Conservation (phyloP, 2,113 vertebrate species). For the Budorcas taxicolor region DNA sequence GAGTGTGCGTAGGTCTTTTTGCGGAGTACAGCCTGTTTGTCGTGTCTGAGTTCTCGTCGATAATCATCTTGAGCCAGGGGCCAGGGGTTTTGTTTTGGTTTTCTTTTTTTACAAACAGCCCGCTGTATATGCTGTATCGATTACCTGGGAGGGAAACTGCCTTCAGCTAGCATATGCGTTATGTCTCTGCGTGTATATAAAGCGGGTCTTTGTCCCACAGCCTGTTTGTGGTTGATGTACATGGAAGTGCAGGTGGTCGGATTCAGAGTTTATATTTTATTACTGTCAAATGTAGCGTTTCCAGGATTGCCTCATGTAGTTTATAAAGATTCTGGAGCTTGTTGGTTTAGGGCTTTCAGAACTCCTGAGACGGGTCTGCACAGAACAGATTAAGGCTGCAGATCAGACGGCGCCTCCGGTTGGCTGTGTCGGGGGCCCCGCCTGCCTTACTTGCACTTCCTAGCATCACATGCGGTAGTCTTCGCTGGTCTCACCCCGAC, state of each 20-base stretch:
- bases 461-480: rapidly evolving
- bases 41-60: neutral
- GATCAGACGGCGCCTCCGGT: rapidly evolving
- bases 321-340: neutral
- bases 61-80: neutral
- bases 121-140: neutral
- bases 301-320: neutral
- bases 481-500: rapidly evolving
- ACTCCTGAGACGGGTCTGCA: neutral
- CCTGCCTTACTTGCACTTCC: rapidly evolving
- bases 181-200: neutral
- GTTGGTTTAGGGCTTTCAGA: neutral
- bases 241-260: neutral
- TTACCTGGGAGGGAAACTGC: neutral
- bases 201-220: neutral
- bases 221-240: neutral
- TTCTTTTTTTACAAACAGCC: neutral
- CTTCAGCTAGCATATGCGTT: neutral
- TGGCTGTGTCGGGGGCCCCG: neutral
- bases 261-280: neutral
- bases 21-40: neutral
- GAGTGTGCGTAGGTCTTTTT: neutral
- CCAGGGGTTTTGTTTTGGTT: neutral
- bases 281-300: neutral
- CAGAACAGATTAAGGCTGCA: neutral